These are phyloP conservation scores for Belonocnema kinseyi DNA, from an alignment of 1,140 invertebrate genomes.

Conservation along the genomic window DNA sequence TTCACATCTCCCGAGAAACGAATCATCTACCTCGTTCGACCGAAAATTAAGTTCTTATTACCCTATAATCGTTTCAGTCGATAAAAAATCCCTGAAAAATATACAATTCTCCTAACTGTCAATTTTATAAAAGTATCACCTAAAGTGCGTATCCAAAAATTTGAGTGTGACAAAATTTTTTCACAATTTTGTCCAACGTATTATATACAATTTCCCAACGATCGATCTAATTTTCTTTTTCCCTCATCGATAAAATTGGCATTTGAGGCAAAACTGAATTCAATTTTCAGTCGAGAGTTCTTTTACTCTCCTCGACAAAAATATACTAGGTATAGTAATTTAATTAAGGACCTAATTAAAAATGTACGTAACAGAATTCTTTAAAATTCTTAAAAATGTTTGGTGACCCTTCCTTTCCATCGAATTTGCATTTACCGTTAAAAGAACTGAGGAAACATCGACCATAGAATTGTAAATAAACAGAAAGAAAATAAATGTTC, in stretches of 20 bases:
- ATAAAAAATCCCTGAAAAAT: slow-evolving; percentile 35
- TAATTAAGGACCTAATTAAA: slow-evolving; percentile 40
- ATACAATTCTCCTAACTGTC: slow-evolving; percentile 33
- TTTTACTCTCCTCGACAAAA: slow-evolving; percentile 39
- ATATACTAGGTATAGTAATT: slow-evolving; percentile 41
- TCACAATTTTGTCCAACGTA: slow-evolving; percentile 41
- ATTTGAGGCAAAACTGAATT: neutral
- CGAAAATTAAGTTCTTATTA: neutral
- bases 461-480: slow-evolving; percentile 41
- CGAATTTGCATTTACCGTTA: slow-evolving; percentile 1
- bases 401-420: slow-evolving; percentile 5
- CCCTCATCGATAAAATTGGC: neutral
- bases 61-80: slow-evolving; percentile 26
- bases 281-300: slow-evolving; percentile 28
- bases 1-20: neutral
- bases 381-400: slow-evolving; percentile 35
- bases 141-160: neutral
- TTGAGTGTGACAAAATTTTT: slow-evolving; percentile 40
- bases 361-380: slow-evolving; percentile 41
- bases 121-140: slow-evolving; percentile 34
- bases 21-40: neutral
- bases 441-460: neutral
- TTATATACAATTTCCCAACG: slow-evolving; percentile 37
- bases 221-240: slow-evolving; percentile 37
- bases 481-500: neutral